These are phyloP conservation scores for Akabosia matsudoensis DNA, from an alignment of 1,140 invertebrate genomes.

Conservation along the genomic window DNA sequence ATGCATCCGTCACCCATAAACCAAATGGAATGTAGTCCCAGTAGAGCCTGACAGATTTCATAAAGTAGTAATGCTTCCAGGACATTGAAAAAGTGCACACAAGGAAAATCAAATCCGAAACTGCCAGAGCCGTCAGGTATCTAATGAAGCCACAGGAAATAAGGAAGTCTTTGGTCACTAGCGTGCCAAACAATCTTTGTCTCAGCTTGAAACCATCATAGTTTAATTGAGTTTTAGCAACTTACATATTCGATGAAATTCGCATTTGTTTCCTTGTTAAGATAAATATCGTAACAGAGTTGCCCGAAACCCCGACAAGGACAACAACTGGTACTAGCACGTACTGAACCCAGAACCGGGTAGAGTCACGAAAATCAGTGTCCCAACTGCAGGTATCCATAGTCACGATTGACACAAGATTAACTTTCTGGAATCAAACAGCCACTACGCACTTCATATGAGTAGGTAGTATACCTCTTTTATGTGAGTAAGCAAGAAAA, in stretches of 20 bases:
- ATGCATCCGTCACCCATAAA: conserved; percentile 62
- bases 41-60: conserved; percentile 57
- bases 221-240: neutral
- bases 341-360: no score
- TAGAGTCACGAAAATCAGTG: no score
- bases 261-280: neutral
- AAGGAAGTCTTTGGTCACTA: no score
- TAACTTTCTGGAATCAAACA: no score
- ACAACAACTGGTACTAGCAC: no score
- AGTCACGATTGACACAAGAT: no score
- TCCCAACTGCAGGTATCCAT: no score
- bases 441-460: no score
- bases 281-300: neutral
- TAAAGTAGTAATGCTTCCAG: conserved; percentile 59
- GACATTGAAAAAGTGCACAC: conserved; percentile 65
- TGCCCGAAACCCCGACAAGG: neutral
- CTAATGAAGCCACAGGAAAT: conserved; percentile 31
- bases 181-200: no score
- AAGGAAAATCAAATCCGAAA: conserved; percentile 68
- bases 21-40: conserved; percentile 57
- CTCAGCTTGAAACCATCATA: neutral
- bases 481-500: no score
- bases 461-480: no score
- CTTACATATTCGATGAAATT: neutral
- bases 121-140: conserved; percentile 69